Evolutionary conservation across 2,797 vertebrate genomes (phyloP), one percentile per base, ranked within the genome.

Genomic region (Catostomus latipinnis): DNA sequence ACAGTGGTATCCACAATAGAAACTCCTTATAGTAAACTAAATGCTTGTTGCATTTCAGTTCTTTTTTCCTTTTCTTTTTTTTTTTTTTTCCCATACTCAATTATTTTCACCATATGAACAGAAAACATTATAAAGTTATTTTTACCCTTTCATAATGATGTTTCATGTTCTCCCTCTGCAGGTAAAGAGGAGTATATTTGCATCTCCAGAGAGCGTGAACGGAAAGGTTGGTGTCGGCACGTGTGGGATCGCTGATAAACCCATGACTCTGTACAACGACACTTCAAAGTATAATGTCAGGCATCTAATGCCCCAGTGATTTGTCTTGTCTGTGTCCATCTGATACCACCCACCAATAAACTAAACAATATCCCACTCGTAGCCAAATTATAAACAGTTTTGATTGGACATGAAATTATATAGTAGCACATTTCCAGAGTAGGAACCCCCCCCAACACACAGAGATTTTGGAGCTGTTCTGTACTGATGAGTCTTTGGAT

Each of bases 121-220:
- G 34, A 34, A 34, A 4, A 3, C 34, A 34, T 34, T 34, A 34
- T 34, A 34, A 3, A 34, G 0, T 8, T 7, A n/a, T 54, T 49
- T 14, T 10, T 14, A 69, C 8, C 11, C 9, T 34, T 7, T n/a
- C 4, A 14, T 57, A n/a, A 56, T 34, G 45, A 34, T 34, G 9
- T 52, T 18, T 5, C 9, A 22, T 48, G 43, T 48, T 66, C 4
- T 58, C 73, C 83, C 82, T 87, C 14, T 82, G 81, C 84, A 99
- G 98, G 98, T 99, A n/a, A 99, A 99, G 90, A 96, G 96, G 88
- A 99, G 98, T 93, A 99, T 99, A 95, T 99, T 99, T 91, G 98
- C 98, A 80, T 99, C 98, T 46, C 98, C 98, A 1, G 98, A 99
- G 88, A 99, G 98, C 0, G 98, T 99, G 75, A 97, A 97, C 14